Base-by-base conservation (phyloP, 2,113 vertebrate species). In the Axis porcinus region DNA sequence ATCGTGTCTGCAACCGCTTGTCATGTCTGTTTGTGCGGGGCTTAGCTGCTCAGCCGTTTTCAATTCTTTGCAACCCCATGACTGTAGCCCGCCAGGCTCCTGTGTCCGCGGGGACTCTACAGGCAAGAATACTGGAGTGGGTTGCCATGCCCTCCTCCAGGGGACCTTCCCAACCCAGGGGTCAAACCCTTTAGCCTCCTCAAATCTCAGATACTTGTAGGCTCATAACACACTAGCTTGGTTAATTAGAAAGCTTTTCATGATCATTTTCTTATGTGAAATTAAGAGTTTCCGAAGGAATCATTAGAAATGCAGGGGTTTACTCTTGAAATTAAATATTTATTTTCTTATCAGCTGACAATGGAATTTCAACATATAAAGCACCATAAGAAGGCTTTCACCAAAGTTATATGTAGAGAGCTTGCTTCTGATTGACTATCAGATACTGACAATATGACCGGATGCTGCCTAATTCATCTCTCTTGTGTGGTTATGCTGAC, bases 261-360 rank as follows among this genome's bases (percentile, higher is more conserved):
- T 52, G 33, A 86, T 54, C n/a, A 10, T 76, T 74, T 79, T 91
- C 74, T 8, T 84, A 28, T 11, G 28, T 76, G 94, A 94, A 94
- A 94, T 82, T 64, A 76, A 94, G 40, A 45, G 50, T 89, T 85
- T 93, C 79, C 17, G 8, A 33, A 58, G 15, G 40, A 91, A 97
- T 47, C 6, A 52, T 89, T 76, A 78, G 47, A 50, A 54, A 81
- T 28, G 19, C 28, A 87, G 5, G 12, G 81, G 74, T 95, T 85
- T 94, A 62, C 19, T 94, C 57, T 93, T 45, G 76, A 9, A 95
- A 85, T 60, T 27, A 79, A 36, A 89, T 27, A 79, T 36, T 47
- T 60, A 60, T 82, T 81, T 95, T 40, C 74, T 50, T 5, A 64
- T 23, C 78, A 92, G 14, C 6, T 74, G 40, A 92, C 13, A 64